Percentiles rank a stretch among this genome's conserved stretches.
Conservation (phyloP, 1,140 invertebrate genomes). For the Drosophila sproati region DNA sequence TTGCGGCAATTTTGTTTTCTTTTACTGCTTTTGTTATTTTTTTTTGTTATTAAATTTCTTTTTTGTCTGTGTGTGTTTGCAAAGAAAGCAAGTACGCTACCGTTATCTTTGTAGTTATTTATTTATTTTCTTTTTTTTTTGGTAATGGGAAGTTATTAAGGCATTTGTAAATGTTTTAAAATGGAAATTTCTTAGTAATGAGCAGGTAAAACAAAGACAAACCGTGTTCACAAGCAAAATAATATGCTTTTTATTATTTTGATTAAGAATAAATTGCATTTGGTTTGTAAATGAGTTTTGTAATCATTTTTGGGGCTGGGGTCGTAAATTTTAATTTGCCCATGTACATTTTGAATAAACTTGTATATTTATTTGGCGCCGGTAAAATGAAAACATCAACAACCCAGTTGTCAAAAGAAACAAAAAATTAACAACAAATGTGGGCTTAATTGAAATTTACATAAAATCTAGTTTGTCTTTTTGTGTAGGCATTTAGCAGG, state of each 20-base stretch:
- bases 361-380: slow-evolving; percentile 37
- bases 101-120: slow-evolving; percentile 39
- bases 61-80: slow-evolving; percentile 9
- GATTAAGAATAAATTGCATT: slow-evolving; percentile 54
- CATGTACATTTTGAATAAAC: slow-evolving; percentile 16
- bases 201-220: slow-evolving; percentile 7
- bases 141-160: slow-evolving; percentile 31
- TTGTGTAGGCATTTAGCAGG: slow-evolving; percentile 62
- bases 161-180: slow-evolving; percentile 25
- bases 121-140: slow-evolving; percentile 47
- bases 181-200: slow-evolving; percentile 47
- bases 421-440: slow-evolving; percentile 20
- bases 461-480: slow-evolving; percentile 62
- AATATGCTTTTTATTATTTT: slow-evolving; percentile 39
- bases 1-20: slow-evolving; percentile 35
- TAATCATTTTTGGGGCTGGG: slow-evolving; percentile 28
- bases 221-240: slow-evolving; percentile 27
- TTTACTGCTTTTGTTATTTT: slow-evolving; percentile 5
- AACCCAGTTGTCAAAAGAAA: slow-evolving; percentile 40
- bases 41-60: slow-evolving; percentile 6
- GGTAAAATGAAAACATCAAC: slow-evolving; percentile 58
- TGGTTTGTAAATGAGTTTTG: slow-evolving; percentile 38
- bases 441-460: slow-evolving; percentile 40
- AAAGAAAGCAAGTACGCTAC: slow-evolving; percentile 60
- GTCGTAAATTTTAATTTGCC: slow-evolving; percentile 38